These are phyloP conservation scores for Steromphala cineraria DNA, from an alignment of 2,888 invertebrate species.

Conservation along the genomic window DNA sequence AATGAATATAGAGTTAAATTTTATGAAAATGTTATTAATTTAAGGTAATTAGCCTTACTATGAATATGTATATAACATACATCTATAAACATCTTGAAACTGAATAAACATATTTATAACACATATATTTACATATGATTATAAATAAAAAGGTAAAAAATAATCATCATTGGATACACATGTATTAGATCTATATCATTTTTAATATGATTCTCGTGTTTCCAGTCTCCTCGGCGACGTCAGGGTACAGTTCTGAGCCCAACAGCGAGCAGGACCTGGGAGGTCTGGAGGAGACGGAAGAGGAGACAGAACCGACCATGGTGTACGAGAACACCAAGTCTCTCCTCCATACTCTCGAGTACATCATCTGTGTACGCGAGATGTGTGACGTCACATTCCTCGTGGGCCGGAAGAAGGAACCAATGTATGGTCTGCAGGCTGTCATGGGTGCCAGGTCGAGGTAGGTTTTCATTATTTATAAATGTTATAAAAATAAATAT, in stretches of 20 bases:
- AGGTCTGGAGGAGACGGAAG: background rate
- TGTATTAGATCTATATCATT: too few species aligned
- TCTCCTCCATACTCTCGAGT: background rate
- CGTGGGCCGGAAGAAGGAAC: background rate
- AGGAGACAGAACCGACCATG: background rate
- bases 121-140: too few species aligned
- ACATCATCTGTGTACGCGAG: background rate
- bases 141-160: too few species aligned
- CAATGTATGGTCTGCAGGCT: background rate
- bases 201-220: too few species aligned
- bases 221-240: background rate
- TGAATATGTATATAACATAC: too few species aligned
- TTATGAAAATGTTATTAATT: too few species aligned
- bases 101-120: too few species aligned
- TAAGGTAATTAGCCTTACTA: too few species aligned
- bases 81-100: too few species aligned
- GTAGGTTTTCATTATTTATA: background rate
- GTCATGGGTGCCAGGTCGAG: background rate
- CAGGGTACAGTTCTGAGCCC: background rate
- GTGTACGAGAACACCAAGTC: background rate
- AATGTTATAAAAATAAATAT: too few species aligned
- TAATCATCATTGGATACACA: too few species aligned
- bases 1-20: too few species aligned
- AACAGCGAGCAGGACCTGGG: background rate
- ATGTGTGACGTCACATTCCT: background rate